These are phyloP conservation scores for Tineola bisselliella DNA, from an alignment of 2,888 invertebrate genomes.

Conservation along the genomic window DNA sequence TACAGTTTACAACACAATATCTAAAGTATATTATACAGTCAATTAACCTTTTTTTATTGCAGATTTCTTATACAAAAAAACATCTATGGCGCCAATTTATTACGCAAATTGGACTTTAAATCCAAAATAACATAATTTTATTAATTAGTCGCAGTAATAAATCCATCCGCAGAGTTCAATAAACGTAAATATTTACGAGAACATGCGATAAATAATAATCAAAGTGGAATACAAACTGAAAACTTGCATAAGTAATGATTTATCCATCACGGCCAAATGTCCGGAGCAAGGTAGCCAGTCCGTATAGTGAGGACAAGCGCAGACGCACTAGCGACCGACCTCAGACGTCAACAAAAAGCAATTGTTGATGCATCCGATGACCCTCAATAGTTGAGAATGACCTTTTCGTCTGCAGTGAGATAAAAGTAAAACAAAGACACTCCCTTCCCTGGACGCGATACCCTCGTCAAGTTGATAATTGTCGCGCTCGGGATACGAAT, in stretches of 20 bases:
- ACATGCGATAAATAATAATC: too few relatives aligned
- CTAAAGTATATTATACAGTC: background rate
- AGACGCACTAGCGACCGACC: background rate
- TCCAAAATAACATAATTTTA: too few relatives aligned
- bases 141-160: too few relatives aligned
- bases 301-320: background rate
- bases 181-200: too few relatives aligned
- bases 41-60: background rate
- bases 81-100: background rate
- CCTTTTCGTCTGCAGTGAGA: background rate
- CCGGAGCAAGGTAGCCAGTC: background rate
- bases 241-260: background rate
- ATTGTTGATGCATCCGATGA: slow-evolving; percentile 1
- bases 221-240: too few relatives aligned
- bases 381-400: background rate
- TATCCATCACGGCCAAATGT: background rate
- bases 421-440: background rate
- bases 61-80: background rate
- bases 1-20: background rate
- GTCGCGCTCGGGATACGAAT: background rate
- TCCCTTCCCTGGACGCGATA: background rate
- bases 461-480: background rate
- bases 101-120: background rate
- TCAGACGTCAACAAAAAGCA: background rate
- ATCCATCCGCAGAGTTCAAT: too few relatives aligned